Base-by-base conservation (phyloP, 1,140 invertebrate genomes). In the Drosophila gunungcola region DNA sequence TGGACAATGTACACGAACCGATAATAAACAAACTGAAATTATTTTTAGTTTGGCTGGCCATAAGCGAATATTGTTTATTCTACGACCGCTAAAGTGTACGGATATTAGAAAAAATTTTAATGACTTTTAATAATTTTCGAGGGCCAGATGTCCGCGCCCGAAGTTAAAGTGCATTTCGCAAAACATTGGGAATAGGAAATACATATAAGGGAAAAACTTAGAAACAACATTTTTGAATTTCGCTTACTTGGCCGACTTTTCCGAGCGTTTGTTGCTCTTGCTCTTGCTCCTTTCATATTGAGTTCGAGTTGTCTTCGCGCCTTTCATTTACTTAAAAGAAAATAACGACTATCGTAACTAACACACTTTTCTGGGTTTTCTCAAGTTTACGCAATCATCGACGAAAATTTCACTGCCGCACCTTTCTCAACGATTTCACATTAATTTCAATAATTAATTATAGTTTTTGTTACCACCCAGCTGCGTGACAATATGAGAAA, bases 171-270 rank as follows among this genome's bases (percentile, higher is more conserved):
- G 39, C 63, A 52, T 55, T 25, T 61, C 13, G 3, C 13, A 0
- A 25, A 16, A 9, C 39, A 43, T 27, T 41, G 13, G 6, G 11
- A 43, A 46, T 42, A 21, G 36, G 29, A 25, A 46, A 6, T 21
- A 25, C 25, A 6, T n/a, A 11, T 3, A 52, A 61, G 34, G 27
- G 38, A 2, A 39, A 57, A 62, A 38, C 13, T 10, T 36, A 36
- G 13, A 29, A 3, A n/a, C 11, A 3, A n/a, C 11, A 41, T 25
- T 0, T 58, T n/a, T 53, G 41, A 7, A 13, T 36, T 49, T 25
- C 7, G 58, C 84, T 89, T 91, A 91, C 90, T 91, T 91, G 32
- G 85, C 75, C 12, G 83, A 88, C 61, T 78, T 80, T 52, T 91
- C 90, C 45, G 89, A 91, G 46, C 90, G 90, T 49, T 91, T 91